A percentile compares a stretch with the other conserved stretches of the same genome.
Conservation (phyloP, 2,888 invertebrate genomes). For the Spatulosminthurus flaviceps region DNA sequence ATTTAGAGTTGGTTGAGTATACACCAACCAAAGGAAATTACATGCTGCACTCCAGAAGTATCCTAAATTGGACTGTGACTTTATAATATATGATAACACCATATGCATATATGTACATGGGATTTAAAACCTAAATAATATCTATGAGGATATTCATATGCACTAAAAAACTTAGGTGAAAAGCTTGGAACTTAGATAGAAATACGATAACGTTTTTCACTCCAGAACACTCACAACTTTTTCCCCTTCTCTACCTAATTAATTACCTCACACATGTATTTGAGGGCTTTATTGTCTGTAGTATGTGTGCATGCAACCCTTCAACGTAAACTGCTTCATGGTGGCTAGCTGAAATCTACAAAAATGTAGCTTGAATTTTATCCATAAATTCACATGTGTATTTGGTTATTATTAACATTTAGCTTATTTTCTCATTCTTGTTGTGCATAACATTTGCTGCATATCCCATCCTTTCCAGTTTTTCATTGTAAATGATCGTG, state of each 20-base stretch:
- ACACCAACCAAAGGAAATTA: too few species aligned
- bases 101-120: too few species aligned
- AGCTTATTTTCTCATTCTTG: background rate
- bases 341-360: background rate
- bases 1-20: too few species aligned
- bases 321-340: background rate
- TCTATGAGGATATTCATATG: too few species aligned
- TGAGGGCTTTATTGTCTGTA: background rate
- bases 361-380: background rate
- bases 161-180: too few species aligned
- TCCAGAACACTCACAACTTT: background rate
- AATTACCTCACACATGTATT: slow-evolving; percentile 47
- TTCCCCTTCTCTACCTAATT: slow-evolving; percentile 45
- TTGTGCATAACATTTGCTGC: too few species aligned
- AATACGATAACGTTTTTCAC: background rate
- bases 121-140: too few species aligned
- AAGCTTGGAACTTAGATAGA: background rate
- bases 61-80: too few species aligned
- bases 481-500: too few species aligned
- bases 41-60: too few species aligned
- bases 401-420: background rate
- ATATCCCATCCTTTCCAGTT: too few species aligned
- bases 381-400: slow-evolving; percentile 2
- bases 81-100: too few species aligned
- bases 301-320: background rate